Base-by-base conservation (phyloP, 2,888 invertebrate species). In the Dryobotodes eremita region DNA sequence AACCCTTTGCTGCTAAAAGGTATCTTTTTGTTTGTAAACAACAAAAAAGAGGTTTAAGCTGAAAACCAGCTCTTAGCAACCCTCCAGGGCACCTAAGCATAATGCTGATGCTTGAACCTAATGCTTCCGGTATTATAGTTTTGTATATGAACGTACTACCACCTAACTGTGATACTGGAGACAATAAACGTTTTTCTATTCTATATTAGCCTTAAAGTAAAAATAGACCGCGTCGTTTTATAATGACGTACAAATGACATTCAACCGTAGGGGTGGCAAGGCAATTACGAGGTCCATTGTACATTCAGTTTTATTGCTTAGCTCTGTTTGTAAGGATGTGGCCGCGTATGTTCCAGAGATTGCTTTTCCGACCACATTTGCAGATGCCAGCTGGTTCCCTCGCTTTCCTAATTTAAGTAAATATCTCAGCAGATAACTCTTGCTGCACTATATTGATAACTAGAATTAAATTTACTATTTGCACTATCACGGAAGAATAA, bases 271-370 rank as follows among this genome's bases (percentile, higher is more conserved):
- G 55, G 15, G 36, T 42, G 36, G 7, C 0, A 71, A 42, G 2
- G 31, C 1, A 57, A 46, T 57, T 57, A 31, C 3, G 74, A 42
- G 31, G 31, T 17, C 23, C 23, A 55, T 0, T 73, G 3, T n/a
- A 57, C 59, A 55, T 76, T 62, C 13, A 61, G 65, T 77, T 87
- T 80, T 79, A 77, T 79, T 55, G 57, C 74, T 55, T 31, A 46
- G 26, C n/a, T 50, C 50, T 66, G 53, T 75, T 80, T 80, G 70
- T 76, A 69, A 75, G 77, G 77, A 78, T 80, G 78, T 77, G 80
- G 83, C 71, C 26, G 42, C 31, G 36, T 53, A 53, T 72, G 31
- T 80, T 80, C 26, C 59, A 26, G 59, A 62, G 64, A 72, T 73
- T 71, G 59, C 46, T 72, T 61, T 74, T 42, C 48, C 57, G 50